Conservation (phyloP, 2,797 vertebrate species). For the Triplophysa bombifrons region DNA sequence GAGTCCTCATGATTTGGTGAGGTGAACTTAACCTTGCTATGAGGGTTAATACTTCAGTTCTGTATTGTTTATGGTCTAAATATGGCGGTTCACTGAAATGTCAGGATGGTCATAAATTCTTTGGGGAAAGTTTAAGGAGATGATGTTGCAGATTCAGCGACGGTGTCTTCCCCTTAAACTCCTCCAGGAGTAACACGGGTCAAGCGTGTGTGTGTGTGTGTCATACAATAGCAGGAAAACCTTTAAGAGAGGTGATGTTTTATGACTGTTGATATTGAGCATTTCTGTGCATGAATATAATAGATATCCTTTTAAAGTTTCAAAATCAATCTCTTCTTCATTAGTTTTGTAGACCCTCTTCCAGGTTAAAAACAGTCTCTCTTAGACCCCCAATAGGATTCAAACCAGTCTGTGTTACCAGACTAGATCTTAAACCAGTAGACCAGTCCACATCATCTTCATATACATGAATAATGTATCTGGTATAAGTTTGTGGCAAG, state of each 20-base stretch:
- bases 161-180: constrained; percentile 44
- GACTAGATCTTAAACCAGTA: too few species aligned
- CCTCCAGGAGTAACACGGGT: constrained; percentile 21
- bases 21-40: not conserved
- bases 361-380: too few species aligned
- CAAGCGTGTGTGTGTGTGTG: constrained; percentile 22
- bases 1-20: not conserved
- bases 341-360: too few species aligned
- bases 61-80: not conserved
- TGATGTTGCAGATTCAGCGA: constrained; percentile 57
- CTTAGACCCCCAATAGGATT: too few species aligned
- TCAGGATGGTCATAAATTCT: constrained; percentile 49
- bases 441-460: too few species aligned
- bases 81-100: constrained; percentile 4
- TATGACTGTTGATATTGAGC: too few species aligned
- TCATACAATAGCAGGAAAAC: constrained; percentile 69
- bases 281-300: too few species aligned
- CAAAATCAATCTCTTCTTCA: too few species aligned
- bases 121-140: constrained; percentile 20
- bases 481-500: not conserved
- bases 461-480: too few species aligned
- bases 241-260: too few species aligned
- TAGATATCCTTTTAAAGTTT: too few species aligned
- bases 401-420: too few species aligned
- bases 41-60: not conserved